Evolutionary conservation across 2,888 invertebrate genomes (phyloP), one percentile per base, ranked within the genome.

Genomic region (Ophioninae sp.): DNA sequence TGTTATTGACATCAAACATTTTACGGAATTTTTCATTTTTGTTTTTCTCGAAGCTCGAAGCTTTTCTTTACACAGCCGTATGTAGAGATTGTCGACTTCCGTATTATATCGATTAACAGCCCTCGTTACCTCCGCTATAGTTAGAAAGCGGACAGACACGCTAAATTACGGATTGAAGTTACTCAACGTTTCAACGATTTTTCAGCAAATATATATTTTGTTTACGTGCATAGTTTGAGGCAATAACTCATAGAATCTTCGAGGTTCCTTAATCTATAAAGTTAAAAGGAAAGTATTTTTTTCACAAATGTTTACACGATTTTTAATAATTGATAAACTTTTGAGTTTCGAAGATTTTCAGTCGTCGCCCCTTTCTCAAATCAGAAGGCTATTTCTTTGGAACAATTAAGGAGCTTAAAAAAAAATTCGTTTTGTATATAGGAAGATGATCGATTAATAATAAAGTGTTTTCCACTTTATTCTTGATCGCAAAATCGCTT

Each of bases 111-210:
- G 10, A 23, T 10, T 2, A 64, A 51, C 20, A 13, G 64, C 77
- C 78, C 74, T 83, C 83, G 74, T 81, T 39, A 64, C 81, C 83
- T 71, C 74, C 78, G 58, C 58, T 71, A 51, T 39, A 20, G 68
- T 76, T 67, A 74, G 68, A 65, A 22, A 77, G n/a, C 22, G 41
- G 41, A 39, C 67, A 51, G 30, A 63, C 20, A 56, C 41, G 56
- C 17, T n/a, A 68, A 77, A 68, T 61, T 20, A 13, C 23, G 30
- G 30, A 30, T 37, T 39, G 39, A 58, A 58, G 41, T 76, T 17
- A 5, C 58, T 17, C 41, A 41, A 20, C n/a, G 8, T 58, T 58
- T 71, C 23, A 37, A n/a, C 23, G 61, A 63, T 44, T 22, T 23
- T 30, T 5, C 20, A 41, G 23, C 23, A 23, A 63, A 63, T 7